A percentile compares a stretch with the other conserved stretches of the same genome.
Evolutionary conservation across 2,113 vertebrate genomes (phyloP).

Genomic region (Elephantulus edwardii): DNA sequence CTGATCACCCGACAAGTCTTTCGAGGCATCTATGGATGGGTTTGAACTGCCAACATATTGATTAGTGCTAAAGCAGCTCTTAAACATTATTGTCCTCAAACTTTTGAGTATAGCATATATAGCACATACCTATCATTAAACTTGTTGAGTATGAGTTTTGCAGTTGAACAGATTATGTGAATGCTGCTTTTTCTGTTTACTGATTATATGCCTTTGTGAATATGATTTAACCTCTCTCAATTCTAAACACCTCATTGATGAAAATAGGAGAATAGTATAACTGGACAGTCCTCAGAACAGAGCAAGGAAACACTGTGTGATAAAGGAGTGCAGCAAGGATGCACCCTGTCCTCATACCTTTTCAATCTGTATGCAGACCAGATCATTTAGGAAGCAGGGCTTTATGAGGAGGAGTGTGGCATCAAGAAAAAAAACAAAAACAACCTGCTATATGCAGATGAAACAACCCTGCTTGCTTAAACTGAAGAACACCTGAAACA

Average conservation of each 20-base stretch:
- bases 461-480: too few species aligned
- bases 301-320: too few species aligned
- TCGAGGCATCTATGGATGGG: not conserved
- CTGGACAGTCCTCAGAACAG: too few species aligned
- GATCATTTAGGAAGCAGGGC: too few species aligned
- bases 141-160: not conserved
- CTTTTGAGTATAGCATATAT: not conserved
- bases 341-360: too few species aligned
- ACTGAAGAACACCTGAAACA: too few species aligned
- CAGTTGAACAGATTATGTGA: not conserved
- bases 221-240: not conserved
- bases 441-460: too few species aligned
- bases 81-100: not conserved
- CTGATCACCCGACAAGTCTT: not conserved
- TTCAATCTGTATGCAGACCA: too few species aligned
- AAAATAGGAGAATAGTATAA: not conserved
- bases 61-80: not conserved
- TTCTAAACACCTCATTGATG: not conserved
- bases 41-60: not conserved
- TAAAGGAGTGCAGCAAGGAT: too few species aligned
- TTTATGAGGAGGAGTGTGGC: too few species aligned
- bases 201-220: not conserved
- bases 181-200: not conserved
- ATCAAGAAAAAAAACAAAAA: too few species aligned
- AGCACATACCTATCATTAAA: accelerated